Percentiles rank a stretch among this genome's conserved stretches.
phyloP scores from a whole-genome alignment of 2,113 vertebrate species.

The Ailuropoda melanoleuca region DNA sequence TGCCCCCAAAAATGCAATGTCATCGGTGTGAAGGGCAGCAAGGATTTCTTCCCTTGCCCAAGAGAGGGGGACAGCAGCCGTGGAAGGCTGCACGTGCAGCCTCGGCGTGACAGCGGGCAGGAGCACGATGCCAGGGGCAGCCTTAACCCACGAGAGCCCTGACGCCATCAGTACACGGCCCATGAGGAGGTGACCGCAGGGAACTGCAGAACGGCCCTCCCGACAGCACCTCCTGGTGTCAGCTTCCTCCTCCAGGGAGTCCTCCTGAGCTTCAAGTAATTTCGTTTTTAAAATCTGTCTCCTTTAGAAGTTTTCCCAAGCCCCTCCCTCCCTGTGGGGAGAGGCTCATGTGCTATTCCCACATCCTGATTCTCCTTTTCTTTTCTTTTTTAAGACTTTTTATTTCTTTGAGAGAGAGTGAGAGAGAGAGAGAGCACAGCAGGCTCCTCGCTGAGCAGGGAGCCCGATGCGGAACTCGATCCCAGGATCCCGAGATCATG shows the following conservation, averaged over 20 bases:
- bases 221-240: accelerated
- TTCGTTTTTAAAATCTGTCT: not conserved
- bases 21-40: accelerated
- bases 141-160: accelerated
- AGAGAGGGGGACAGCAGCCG: not conserved
- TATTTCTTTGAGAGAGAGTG: not conserved
- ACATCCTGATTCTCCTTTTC: not conserved
- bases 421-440: not conserved
- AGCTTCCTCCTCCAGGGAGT: accelerated
- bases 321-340: accelerated
- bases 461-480: accelerated
- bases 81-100: accelerated
- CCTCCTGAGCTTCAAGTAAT: not conserved
- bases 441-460: not conserved
- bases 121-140: too few relatives aligned
- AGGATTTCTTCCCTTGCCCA: not conserved
- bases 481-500: not conserved
- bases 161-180: accelerated
- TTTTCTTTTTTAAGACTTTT: too few relatives aligned
- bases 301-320: not conserved
- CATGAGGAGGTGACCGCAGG: accelerated
- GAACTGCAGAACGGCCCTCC: not conserved
- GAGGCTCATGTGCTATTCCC: not conserved
- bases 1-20: not conserved
- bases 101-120: not conserved